Evolutionary conservation across 2,797 vertebrate species (phyloP).

Genomic region (Macrochelys suwanniensis): DNA sequence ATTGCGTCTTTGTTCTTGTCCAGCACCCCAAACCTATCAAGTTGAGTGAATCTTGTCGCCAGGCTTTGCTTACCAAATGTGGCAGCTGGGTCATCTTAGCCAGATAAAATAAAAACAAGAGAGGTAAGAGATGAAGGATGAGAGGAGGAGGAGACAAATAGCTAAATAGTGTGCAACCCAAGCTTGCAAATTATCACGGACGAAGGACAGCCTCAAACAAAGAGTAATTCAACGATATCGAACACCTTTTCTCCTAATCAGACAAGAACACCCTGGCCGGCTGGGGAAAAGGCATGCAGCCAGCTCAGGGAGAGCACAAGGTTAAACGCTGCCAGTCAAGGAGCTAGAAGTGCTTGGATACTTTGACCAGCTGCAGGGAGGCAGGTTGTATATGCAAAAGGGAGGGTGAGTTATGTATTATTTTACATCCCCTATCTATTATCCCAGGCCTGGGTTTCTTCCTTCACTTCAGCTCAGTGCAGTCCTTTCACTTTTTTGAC

Average conservation of each 20-base stretch:
- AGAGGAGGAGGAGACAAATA: constrained; percentile 2
- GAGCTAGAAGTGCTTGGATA: constrained; percentile 5
- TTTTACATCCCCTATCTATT: neutral
- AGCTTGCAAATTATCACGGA: constrained; percentile 30
- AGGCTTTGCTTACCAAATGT: neutral
- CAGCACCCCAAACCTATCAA: neutral
- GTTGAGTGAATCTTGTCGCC: neutral
- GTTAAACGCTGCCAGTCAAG: constrained; percentile 56
- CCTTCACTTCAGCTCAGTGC: neutral
- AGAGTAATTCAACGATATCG: constrained; percentile 38
- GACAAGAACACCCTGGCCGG: constrained; percentile 23
- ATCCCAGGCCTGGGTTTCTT: neutral
- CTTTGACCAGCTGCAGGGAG: neutral
- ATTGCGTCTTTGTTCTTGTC: neutral
- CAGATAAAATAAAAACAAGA: constrained; percentile 28
- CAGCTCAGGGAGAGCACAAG: constrained; percentile 54
- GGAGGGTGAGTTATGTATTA: neutral
- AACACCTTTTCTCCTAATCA: constrained; percentile 69
- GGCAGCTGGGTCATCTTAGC: neutral
- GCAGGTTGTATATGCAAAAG: neutral
- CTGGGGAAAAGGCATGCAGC: constrained; percentile 44
- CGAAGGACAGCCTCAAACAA: constrained; percentile 49
- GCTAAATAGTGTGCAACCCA: neutral
- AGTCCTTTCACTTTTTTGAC: neutral
- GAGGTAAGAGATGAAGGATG: neutral